Conservation (phyloP, 2,888 invertebrate species). For the Atethmia centrago region DNA sequence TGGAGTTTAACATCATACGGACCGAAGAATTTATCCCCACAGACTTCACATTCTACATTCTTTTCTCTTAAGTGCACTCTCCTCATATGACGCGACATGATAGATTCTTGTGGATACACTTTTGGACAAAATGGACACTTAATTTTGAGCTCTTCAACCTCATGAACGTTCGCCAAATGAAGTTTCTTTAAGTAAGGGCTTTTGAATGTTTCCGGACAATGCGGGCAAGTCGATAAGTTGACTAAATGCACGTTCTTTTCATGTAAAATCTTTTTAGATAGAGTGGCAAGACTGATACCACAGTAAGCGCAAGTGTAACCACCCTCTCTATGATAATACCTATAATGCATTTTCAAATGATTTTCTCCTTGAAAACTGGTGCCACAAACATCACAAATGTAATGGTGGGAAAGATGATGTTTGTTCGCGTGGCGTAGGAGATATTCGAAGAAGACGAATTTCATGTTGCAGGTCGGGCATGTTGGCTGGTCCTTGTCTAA, state of each 20-base stretch:
- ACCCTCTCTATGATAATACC: constrained; percentile 86
- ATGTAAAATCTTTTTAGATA: constrained; percentile 86
- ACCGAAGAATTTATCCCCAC: constrained; percentile 86
- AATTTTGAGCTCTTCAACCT: constrained; percentile 85
- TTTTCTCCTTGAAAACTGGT: constrained; percentile 88
- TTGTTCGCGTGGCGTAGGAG: constrained; percentile 86
- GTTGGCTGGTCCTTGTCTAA: constrained; percentile 83
- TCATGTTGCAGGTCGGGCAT: constrained; percentile 84
- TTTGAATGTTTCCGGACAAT: constrained; percentile 86
- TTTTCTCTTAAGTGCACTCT: constrained; percentile 89
- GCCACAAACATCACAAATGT: constrained; percentile 87
- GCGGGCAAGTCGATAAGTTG: constrained; percentile 82
- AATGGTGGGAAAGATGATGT: constrained; percentile 85
- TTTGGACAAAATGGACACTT: constrained; percentile 88
- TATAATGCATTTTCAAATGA: constrained; percentile 86
- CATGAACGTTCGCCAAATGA: constrained; percentile 85
- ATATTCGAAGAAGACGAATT: constrained; percentile 87
- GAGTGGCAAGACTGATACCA: constrained; percentile 85
- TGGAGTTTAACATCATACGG: constrained; percentile 87
- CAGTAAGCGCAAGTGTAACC: constrained; percentile 87
- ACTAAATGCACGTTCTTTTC: constrained; percentile 85
- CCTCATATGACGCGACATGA: constrained; percentile 91
- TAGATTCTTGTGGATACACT: constrained; percentile 89
- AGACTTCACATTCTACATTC: constrained; percentile 86
- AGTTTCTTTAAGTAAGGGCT: constrained; percentile 86